Base-by-base conservation (phyloP, 2,797 vertebrate species). In the Phoxinus dragarum region DNA sequence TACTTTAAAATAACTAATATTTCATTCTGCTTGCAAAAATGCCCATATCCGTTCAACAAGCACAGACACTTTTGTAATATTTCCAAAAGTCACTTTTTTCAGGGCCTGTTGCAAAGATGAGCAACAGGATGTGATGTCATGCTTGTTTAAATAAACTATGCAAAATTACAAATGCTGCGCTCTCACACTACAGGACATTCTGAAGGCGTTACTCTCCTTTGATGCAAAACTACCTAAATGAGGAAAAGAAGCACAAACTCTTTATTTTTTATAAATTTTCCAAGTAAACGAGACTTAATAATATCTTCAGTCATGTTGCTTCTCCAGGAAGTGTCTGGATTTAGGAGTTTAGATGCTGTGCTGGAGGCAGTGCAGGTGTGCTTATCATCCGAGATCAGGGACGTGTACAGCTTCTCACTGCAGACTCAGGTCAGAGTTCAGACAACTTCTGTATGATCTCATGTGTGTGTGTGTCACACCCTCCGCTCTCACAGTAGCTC, bases 51-150 rank as follows among this genome's bases (percentile, higher is more conserved):
- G 14, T 31, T 10, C 27, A 6, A 4, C 10, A 74, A 49, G 4
- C 3, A 0, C 23, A 12, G 56, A 11, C 12, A 2, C 23, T 61
- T 61, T 11, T n/a, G 23, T 0, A 61, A 31, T 21, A 11, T 49
- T 49, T 73, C 17, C 4, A n/a, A 9, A 27, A 11, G 72, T 11
- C 0, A 34, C 1, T 34, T 10, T 52, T 52, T 74, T 34, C n/a
- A 12, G 27, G 44, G 71, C 7, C 71, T 73, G n/a, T 16, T 19
- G n/a, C 8, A 19, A 21, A 73, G 0, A 52, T 3, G 2, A 52
- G 31, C 17, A 19, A 74, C 44, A 54, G 73, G 19, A 75, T 36
- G 49, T 75, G 73, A 75, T 38, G 73, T 75, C 49, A 54, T 54
- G 73, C 11, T 54, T 75, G 34, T 36, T 54, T 56, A n/a, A 36